Evolutionary conservation across 2,113 vertebrate genomes (phyloP), one percentile per base, ranked within the genome.

Genomic region (Nannobrachium achirus): DNA sequence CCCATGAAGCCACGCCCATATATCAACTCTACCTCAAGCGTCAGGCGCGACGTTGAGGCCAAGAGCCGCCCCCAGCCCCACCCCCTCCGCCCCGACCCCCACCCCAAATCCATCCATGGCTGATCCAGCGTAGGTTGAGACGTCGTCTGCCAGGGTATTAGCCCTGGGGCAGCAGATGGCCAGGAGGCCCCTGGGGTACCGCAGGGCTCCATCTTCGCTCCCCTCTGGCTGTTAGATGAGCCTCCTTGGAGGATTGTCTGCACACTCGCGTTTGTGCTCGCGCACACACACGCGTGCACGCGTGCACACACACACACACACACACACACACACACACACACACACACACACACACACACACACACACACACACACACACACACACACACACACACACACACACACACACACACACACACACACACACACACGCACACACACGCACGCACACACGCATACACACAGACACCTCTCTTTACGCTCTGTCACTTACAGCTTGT

Each of bases 141-240:
- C 81, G 86, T 89, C 81, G 86, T 89, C 88, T 87, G 89, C 71
- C 80, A 73, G 85, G 88, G 84, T 89, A 89, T 91, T 89, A 91
- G 85, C 85, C 82, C 70, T 44, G 33, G 82, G 85, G 84, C 81
- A 81, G 74, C 89, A 91, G 89, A 91, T 91, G 89, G 86, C 57
- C 61, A 1, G 14, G 55, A 65, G 72, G 65, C 77, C 89, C 82
- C 81, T 71, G 56, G 79, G 81, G 86, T 81, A 69, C 71, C 6
- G 13, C 82, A 52, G 68, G 71, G 79, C 84, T 74, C 77, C 66
- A 69, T 81, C 78, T 79, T 63, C 57, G 56, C 74, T 79, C 73
- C 80, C 76, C 82, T 55, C 76, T 78, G 76, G 82, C 76, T 76
- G 80, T 80, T 63, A 84, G 79, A 81, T 74, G 77, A 90, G 76